Conservation (phyloP, 2,888 invertebrate genomes). For the Corythucha ciliata region DNA sequence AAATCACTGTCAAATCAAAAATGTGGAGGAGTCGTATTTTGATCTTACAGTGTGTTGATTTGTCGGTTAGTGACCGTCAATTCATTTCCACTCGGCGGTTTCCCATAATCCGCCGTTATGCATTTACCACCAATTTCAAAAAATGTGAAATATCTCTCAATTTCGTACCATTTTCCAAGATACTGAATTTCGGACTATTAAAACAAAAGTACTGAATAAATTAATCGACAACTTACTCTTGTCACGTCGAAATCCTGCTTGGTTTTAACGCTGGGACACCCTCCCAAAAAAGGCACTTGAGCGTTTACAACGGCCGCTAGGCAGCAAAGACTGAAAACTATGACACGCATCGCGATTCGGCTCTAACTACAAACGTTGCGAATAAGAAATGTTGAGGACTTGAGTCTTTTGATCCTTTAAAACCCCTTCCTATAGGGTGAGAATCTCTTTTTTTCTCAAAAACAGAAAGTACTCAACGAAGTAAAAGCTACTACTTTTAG, state of each 20-base stretch:
- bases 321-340: no score
- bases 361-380: no score
- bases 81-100: slow-evolving; percentile 43
- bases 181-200: slow-evolving; percentile 52
- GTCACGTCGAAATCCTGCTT: slow-evolving; percentile 51
- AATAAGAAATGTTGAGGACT: no score
- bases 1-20: no score
- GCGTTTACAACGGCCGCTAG: no score
- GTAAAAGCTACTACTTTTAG: no score
- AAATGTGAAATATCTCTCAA: slow-evolving; percentile 63
- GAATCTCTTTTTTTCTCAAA: no score
- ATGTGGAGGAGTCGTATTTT: background rate
- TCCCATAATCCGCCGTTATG: slow-evolving; percentile 56
- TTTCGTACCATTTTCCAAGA: slow-evolving; percentile 68
- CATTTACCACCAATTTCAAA: slow-evolving; percentile 67
- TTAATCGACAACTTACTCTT: slow-evolving; percentile 44
- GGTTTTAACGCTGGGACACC: slow-evolving; percentile 54
- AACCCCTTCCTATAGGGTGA: no score
- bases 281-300: slow-evolving; percentile 55
- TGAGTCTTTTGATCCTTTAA: no score
- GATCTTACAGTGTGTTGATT: slow-evolving; percentile 44
- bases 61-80: slow-evolving; percentile 44
- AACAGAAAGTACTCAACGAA: no score
- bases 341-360: no score
- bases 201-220: slow-evolving; percentile 4